phyloP scores from a whole-genome alignment of 2,113 vertebrate genomes.

The Sapayoa aenigma region DNA sequence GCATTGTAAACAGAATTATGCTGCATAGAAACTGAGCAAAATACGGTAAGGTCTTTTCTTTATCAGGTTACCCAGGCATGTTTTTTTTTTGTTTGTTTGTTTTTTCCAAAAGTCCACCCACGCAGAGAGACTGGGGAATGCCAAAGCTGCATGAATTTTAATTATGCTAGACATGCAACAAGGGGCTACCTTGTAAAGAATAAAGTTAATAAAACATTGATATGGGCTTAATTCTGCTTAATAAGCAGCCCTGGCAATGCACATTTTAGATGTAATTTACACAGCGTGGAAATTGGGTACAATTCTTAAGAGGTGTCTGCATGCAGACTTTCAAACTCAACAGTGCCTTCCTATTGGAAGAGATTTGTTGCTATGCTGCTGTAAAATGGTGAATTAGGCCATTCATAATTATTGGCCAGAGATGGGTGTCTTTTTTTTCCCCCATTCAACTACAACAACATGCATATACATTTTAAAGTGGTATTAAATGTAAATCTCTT shows the following conservation, averaged over 20 bases:
- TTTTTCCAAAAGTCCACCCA: not conserved
- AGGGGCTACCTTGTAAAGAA: constrained; percentile 58
- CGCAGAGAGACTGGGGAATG: constrained; percentile 29
- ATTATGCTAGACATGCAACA: constrained; percentile 42
- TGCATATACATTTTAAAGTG: not conserved
- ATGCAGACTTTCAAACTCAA: constrained; percentile 14
- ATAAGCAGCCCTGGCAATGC: constrained; percentile 33
- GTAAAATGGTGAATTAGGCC: constrained; percentile 45
- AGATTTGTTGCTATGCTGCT: constrained; percentile 58
- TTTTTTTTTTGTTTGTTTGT: not conserved
- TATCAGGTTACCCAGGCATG: constrained; percentile 22
- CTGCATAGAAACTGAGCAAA: not conserved
- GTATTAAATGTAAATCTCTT: constrained; percentile 12
- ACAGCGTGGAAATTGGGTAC: not conserved
- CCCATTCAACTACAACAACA: not conserved
- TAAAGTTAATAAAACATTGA: constrained; percentile 55
- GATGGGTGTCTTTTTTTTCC: not conserved
- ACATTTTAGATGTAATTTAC: constrained; percentile 36
- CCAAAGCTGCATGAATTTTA: constrained; percentile 42
- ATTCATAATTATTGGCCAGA: constrained; percentile 32
- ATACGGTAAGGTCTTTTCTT: not conserved
- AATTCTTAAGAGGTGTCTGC: constrained; percentile 20
- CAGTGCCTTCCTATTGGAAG: constrained; percentile 45
- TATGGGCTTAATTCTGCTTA: constrained; percentile 50
- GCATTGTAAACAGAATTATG: constrained; percentile 27